A percentile compares a stretch with the other conserved stretches of the same genome.
Evolutionary conservation across 2,888 invertebrate genomes (phyloP).

Genomic region (Deilephila porcellus): DNA sequence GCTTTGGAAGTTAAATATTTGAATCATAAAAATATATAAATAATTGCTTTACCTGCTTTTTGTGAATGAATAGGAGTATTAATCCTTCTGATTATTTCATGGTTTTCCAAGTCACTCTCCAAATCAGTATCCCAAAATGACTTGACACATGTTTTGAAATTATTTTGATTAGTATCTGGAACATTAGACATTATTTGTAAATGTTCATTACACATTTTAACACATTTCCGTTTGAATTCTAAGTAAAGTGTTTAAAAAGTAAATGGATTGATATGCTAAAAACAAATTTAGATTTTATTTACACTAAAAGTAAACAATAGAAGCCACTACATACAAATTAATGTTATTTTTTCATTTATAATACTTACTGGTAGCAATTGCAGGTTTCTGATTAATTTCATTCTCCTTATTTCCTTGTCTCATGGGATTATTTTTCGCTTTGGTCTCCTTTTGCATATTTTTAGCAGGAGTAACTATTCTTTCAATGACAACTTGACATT

Average conservation of each 20-base stretch:
- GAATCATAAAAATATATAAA: not conserved
- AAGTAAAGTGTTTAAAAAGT: too few relatives aligned
- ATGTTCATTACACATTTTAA: not conserved
- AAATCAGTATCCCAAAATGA: constrained; percentile 73
- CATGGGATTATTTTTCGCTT: not conserved
- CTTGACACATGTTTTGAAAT: constrained; percentile 49
- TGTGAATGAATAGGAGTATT: not conserved
- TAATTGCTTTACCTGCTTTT: constrained; percentile 17
- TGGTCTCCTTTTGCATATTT: not conserved
- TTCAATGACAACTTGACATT: constrained; percentile 34
- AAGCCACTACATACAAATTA: too few relatives aligned
- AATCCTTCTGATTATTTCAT: constrained; percentile 38
- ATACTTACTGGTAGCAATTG: constrained; percentile 11
- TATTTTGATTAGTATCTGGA: constrained; percentile 43
- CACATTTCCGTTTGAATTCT: not conserved
- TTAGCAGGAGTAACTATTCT: constrained; percentile 21
- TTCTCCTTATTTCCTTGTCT: not conserved
- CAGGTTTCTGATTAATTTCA: not conserved
- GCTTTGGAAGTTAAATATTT: not conserved
- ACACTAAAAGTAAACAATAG: too few relatives aligned
- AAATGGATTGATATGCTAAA: too few relatives aligned
- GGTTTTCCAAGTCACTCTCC: constrained; percentile 67
- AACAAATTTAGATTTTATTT: too few relatives aligned
- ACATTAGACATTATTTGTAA: constrained; percentile 20
- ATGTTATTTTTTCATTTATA: too few relatives aligned